phyloP scores from a whole-genome alignment of 2,113 vertebrate genomes.

The Grallaria varia region DNA sequence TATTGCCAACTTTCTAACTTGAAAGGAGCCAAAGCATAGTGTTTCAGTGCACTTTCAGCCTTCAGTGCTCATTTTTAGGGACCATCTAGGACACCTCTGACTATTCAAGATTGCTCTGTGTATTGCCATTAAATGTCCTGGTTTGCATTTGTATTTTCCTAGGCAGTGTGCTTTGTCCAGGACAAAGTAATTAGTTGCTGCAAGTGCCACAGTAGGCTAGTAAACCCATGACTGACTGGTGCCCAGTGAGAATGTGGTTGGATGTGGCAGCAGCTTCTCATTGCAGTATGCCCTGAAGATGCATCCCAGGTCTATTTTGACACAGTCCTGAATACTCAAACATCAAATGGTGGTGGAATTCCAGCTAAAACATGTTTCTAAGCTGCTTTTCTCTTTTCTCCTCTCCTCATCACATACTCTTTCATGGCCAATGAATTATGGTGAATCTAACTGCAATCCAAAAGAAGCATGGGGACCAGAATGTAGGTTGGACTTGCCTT shows the following conservation, averaged over 20 bases:
- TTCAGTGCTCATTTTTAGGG: not conserved
- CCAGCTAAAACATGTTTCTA: not conserved
- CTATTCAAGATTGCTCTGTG: not conserved
- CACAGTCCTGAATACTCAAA: not conserved
- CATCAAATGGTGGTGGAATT: not conserved
- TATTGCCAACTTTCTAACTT: not conserved
- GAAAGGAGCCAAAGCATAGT: not conserved
- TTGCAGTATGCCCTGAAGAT: not conserved
- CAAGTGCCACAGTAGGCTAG: not conserved
- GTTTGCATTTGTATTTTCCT: not conserved
- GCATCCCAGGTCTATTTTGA: not conserved
- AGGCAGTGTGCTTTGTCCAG: not conserved
- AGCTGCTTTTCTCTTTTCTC: not conserved
- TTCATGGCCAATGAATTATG: not conserved
- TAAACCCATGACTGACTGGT: not conserved
- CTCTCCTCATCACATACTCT: not conserved
- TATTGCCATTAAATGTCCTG: not conserved
- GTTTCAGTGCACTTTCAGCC: not conserved
- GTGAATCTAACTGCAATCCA: not conserved
- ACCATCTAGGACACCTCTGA: not conserved
- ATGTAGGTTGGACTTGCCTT: not conserved
- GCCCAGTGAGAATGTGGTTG: not conserved
- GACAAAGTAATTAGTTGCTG: not conserved
- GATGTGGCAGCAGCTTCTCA: not conserved
- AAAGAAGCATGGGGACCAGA: not conserved